Percentiles rank a stretch among this genome's conserved stretches.
phyloP scores from a whole-genome alignment of 2,113 vertebrate species.

The Pedionomus torquatus region DNA sequence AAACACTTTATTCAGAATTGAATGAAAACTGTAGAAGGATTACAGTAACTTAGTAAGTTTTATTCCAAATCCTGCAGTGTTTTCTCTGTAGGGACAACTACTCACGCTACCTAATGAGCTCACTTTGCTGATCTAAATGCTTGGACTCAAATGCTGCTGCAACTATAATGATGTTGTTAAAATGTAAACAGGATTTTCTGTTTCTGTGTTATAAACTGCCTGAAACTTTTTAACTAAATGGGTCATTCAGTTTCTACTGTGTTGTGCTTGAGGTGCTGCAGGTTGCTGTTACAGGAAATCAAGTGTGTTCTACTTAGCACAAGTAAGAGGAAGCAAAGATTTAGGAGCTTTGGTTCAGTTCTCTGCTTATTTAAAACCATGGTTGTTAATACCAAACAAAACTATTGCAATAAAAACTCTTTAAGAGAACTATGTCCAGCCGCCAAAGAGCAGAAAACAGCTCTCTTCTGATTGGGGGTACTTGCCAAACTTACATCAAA shows the following conservation, averaged over 20 bases:
- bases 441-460: neutral
- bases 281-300: neutral
- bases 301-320: neutral
- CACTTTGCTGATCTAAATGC: neutral
- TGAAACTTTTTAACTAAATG: neutral
- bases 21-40: neutral
- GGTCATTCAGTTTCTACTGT: neutral
- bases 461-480: neutral
- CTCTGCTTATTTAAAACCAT: neutral
- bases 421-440: neutral
- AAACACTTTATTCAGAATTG: neutral
- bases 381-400: neutral
- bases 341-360: neutral
- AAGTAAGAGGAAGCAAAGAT: neutral
- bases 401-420: neutral
- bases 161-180: neutral
- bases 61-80: neutral
- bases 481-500: neutral
- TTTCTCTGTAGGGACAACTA: neutral
- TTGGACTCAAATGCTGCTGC: neutral
- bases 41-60: too few species aligned
- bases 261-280: neutral
- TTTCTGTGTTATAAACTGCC: neutral
- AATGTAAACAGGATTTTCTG: neutral
- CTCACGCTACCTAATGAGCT: neutral